Conservation (phyloP, 2,888 invertebrate species). For the Tryphoninae sp. region DNA sequence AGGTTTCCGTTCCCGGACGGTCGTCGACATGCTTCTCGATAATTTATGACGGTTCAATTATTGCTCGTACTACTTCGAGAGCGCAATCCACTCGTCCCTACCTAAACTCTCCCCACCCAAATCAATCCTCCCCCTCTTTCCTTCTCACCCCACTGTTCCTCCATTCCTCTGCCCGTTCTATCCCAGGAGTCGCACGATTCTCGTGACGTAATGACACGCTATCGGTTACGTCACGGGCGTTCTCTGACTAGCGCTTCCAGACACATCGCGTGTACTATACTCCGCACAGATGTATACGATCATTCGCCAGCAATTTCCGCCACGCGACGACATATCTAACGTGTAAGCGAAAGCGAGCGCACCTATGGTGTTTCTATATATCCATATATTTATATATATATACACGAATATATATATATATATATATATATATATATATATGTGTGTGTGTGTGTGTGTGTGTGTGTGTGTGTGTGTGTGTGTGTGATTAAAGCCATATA, state of each 20-base stretch:
- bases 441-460: no score
- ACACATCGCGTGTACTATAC: conserved; percentile 55
- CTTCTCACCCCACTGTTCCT: neutral
- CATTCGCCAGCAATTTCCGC: conserved; percentile 61
- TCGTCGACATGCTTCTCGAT: conserved; percentile 48
- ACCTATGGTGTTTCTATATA: neutral
- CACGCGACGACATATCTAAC: conserved; percentile 58
- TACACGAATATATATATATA: neutral
- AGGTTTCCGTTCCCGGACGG: conserved; percentile 15
- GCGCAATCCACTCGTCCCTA: neutral
- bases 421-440: neutral
- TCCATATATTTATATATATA: neutral
- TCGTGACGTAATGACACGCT: conserved; percentile 62
- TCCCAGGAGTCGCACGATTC: conserved; percentile 21
- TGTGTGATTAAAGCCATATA: no score
- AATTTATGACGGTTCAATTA: conserved; percentile 56
- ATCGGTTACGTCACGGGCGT: conserved; percentile 60
- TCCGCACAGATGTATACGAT: conserved; percentile 48
- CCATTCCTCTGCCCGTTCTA: neutral
- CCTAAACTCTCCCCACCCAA: neutral
- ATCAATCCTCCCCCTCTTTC: no score
- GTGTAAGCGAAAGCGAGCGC: conserved; percentile 23
- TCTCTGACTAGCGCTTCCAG: conserved; percentile 50
- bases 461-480: no score
- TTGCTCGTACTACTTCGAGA: conserved; percentile 31